phyloP scores from a whole-genome alignment of 2,113 vertebrate species.

The Micromys minutus region DNA sequence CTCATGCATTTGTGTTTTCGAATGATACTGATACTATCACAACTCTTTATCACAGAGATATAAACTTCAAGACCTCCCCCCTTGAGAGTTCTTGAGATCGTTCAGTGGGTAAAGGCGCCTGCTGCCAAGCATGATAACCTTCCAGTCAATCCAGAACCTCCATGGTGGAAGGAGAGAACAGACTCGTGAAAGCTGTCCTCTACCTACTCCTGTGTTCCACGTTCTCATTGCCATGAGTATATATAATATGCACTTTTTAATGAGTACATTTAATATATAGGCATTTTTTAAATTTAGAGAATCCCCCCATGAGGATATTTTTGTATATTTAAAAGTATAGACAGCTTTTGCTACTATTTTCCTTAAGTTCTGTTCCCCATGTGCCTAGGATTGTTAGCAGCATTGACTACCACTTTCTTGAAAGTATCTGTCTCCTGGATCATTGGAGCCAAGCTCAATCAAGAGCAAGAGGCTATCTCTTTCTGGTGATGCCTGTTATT shows the following conservation, averaged over 20 bases:
- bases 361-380: background rate
- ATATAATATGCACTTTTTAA: background rate
- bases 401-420: background rate
- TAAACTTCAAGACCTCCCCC: background rate
- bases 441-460: background rate
- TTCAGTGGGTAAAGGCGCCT: background rate
- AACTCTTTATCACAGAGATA: background rate
- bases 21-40: background rate
- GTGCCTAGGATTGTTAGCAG: background rate
- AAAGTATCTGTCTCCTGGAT: background rate
- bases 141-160: background rate
- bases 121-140: background rate
- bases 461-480: background rate
- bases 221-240: background rate
- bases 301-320: background rate
- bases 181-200: background rate
- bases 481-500: background rate
- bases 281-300: background rate
- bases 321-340: background rate
- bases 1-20: slow-evolving; percentile 29
- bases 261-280: background rate
- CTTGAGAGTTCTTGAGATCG: background rate
- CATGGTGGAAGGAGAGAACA: background rate
- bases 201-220: too few species aligned
- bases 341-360: slow-evolving; percentile 8